These are phyloP conservation scores for Ceramica pisi DNA, from an alignment of 2,888 invertebrate genomes.

Conservation along the genomic window DNA sequence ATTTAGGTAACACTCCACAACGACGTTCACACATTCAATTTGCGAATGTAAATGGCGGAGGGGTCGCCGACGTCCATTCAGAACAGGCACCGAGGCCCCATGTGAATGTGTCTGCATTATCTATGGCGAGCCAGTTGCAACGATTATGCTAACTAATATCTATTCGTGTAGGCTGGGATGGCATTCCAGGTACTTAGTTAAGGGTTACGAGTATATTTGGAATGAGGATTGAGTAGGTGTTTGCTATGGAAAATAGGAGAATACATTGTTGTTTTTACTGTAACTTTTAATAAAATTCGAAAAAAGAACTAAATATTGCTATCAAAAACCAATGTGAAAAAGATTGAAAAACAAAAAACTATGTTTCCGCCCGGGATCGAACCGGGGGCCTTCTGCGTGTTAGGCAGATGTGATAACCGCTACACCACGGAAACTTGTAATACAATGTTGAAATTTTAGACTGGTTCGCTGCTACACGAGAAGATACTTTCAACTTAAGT, in stretches of 20 bases:
- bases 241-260: neutral
- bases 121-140: constrained; percentile 25
- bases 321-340: neutral
- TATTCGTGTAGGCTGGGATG: constrained; percentile 20
- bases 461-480: accelerated
- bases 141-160: constrained; percentile 40
- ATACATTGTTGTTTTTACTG: too few species aligned
- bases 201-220: neutral
- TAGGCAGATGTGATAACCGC: constrained; percentile 98
- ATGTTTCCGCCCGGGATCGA: constrained; percentile 97
- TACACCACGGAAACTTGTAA: constrained; percentile 94
- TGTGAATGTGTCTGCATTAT: constrained; percentile 50
- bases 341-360: constrained; percentile 57
- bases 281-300: too few species aligned
- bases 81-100: constrained; percentile 45
- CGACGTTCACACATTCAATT: constrained; percentile 57
- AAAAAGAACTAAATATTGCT: too few species aligned
- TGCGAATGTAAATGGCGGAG: constrained; percentile 45
- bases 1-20: constrained; percentile 21
- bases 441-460: accelerated
- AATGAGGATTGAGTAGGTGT: neutral
- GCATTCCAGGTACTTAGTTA: constrained; percentile 22
- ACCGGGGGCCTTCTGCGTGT: constrained; percentile 98
- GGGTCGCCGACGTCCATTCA: constrained; percentile 36
- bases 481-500: neutral